Percentiles rank a stretch among this genome's conserved stretches.
Conservation (phyloP, 2,888 invertebrate species). For the Acanthococcus lagerstroemiae region DNA sequence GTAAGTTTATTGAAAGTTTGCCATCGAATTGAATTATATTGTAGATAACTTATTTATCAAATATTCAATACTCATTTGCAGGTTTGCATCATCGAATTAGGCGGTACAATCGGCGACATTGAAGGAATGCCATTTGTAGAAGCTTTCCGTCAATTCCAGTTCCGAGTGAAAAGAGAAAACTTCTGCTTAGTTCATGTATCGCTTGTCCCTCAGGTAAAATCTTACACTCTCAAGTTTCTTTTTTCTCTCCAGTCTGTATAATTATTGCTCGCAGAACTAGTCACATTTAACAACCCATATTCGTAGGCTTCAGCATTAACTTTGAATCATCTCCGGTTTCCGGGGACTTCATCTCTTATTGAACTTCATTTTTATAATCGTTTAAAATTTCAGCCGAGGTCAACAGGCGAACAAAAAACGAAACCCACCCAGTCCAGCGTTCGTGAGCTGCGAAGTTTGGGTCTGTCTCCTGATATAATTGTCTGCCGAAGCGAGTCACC, state of each 20-base stretch:
- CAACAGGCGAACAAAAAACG: conserved; percentile 95
- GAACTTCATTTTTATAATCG: no score
- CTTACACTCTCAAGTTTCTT: no score
- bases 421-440: conserved; percentile 98
- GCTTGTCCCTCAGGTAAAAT: conserved; percentile 72
- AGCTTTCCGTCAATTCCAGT: conserved; percentile 95
- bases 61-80: no score
- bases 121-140: conserved; percentile 99
- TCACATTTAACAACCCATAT: no score
- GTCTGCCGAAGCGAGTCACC: conserved; percentile 85
- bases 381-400: conserved; percentile 65
- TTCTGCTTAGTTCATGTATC: conserved; percentile 97
- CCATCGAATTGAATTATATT: no score
- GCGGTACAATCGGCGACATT: conserved; percentile 98
- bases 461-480: conserved; percentile 87
- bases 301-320: no score
- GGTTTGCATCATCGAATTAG: conserved; percentile 85
- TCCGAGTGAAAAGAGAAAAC: conserved; percentile 86
- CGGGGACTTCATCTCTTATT: no score
- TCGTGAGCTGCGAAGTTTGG: conserved; percentile 83
- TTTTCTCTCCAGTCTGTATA: no score
- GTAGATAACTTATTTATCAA: no score
- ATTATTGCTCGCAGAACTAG: no score
- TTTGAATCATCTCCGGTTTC: no score
- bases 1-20: no score